These are phyloP conservation scores for Gonatopus flavifemur DNA, from an alignment of 1,140 invertebrate species.

Conservation along the genomic window DNA sequence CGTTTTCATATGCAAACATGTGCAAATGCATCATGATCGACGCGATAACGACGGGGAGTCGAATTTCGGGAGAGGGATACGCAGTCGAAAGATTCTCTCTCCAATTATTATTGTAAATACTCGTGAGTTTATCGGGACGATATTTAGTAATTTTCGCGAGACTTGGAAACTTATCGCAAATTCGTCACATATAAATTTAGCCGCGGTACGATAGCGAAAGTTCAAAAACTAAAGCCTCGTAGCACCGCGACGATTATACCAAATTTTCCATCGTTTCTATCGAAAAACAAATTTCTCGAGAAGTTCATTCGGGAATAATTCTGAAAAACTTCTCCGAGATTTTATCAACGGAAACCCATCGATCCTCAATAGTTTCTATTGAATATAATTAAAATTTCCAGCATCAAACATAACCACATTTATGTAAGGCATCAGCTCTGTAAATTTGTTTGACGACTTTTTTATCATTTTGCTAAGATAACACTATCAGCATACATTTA, in stretches of 20 bases:
- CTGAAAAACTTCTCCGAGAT: too few species aligned
- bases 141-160: constrained; percentile 18
- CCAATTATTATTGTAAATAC: too few species aligned
- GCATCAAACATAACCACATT: neutral
- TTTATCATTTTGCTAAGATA: constrained; percentile 55
- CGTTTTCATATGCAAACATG: too few species aligned
- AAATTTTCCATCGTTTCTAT: constrained; percentile 13
- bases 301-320: too few species aligned
- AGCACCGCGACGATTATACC: neutral
- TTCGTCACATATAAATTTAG: constrained; percentile 37
- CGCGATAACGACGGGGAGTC: too few species aligned
- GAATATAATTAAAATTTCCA: neutral
- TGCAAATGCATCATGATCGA: too few species aligned
- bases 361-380: constrained; percentile 9
- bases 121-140: too few species aligned
- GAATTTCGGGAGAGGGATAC: too few species aligned
- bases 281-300: too few species aligned
- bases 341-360: constrained; percentile 23
- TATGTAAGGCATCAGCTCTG: constrained; percentile 20
- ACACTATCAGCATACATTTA: constrained; percentile 57
- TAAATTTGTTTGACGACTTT: constrained; percentile 45
- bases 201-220: constrained; percentile 23
- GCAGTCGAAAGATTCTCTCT: too few species aligned
- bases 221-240: constrained; percentile 11
- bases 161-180: constrained; percentile 25